Percentiles rank a stretch among this genome's conserved stretches.
These are phyloP conservation scores for Spea multiplicata DNA, from an alignment of 2,113 vertebrate species.

Conservation along the genomic window DNA sequence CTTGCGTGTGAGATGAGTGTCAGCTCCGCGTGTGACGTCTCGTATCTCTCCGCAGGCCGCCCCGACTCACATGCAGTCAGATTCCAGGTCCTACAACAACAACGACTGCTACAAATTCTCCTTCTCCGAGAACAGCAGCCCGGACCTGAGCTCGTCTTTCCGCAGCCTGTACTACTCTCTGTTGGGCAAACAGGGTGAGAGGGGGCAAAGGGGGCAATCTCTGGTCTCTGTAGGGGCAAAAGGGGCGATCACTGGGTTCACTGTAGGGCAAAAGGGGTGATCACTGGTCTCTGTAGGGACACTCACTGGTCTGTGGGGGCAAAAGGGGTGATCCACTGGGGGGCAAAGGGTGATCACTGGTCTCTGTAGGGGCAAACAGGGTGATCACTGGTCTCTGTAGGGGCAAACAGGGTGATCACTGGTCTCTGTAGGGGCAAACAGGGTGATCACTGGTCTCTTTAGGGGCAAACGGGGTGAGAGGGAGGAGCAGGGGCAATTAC, in stretches of 20 bases:
- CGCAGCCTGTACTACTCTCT: conserved; percentile 90
- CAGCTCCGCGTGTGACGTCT: too few species aligned
- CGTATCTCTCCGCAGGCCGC: neutral
- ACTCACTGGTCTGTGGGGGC: too few species aligned
- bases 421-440: too few species aligned
- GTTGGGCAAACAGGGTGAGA: conserved; percentile 85
- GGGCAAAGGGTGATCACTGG: neutral
- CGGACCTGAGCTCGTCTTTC: conserved; percentile 91
- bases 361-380: neutral
- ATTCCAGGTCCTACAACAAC: conserved; percentile 70
- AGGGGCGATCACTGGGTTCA: conserved; percentile 50
- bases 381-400: neutral
- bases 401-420: too few species aligned
- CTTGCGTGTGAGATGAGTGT: too few species aligned
- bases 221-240: conserved; percentile 31
- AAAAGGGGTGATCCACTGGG: neutral
- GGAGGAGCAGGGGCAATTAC: neutral
- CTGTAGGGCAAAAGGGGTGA: conserved; percentile 12
- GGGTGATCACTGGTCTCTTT: too few species aligned
- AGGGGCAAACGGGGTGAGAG: neutral
- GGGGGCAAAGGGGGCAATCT: conserved; percentile 28
- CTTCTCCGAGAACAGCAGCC: conserved; percentile 89
- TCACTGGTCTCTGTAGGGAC: too few species aligned
- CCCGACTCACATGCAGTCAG: conserved; percentile 59
- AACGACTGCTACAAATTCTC: conserved; percentile 85